phyloP scores from a whole-genome alignment of 2,797 vertebrate species.

The Acipenser oxyrinchus region DNA sequence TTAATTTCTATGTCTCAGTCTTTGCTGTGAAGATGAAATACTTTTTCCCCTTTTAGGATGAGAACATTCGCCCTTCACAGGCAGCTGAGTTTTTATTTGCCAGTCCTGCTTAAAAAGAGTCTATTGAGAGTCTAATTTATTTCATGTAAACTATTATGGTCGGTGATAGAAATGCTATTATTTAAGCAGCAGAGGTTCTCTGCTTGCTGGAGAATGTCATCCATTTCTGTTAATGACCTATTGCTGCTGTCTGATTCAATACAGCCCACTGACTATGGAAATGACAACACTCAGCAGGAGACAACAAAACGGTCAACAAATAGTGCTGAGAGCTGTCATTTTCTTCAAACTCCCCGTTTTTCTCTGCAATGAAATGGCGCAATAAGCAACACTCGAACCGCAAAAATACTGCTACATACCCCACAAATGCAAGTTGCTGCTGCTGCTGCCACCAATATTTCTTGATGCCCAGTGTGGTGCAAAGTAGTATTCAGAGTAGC shows the following conservation, averaged over 20 bases:
- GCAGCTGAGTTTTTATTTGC: constrained; percentile 23
- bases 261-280: constrained; percentile 60
- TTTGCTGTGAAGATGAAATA: constrained; percentile 13
- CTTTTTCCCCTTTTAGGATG: background rate
- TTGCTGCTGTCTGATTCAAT: constrained; percentile 53
- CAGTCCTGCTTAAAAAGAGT: constrained; percentile 22
- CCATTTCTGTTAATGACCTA: constrained; percentile 62
- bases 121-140: constrained; percentile 29
- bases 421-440: too few relatives aligned
- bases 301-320: constrained; percentile 60
- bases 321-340: constrained; percentile 47
- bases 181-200: constrained; percentile 25
- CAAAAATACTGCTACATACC: too few relatives aligned
- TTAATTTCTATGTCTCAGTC: constrained; percentile 3
- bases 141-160: constrained; percentile 26
- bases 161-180: constrained; percentile 32
- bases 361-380: too few relatives aligned
- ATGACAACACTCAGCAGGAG: constrained; percentile 63
- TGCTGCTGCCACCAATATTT: too few relatives aligned
- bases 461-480: too few relatives aligned
- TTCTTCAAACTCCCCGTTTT: too few relatives aligned
- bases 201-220: constrained; percentile 45
- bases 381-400: too few relatives aligned
- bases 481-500: too few relatives aligned
- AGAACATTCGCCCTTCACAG: constrained; percentile 29